Evolutionary conservation across 92 coral and sea anemone genomes (phyloP).

Genomic region (Nematostella vectensis): DNA sequence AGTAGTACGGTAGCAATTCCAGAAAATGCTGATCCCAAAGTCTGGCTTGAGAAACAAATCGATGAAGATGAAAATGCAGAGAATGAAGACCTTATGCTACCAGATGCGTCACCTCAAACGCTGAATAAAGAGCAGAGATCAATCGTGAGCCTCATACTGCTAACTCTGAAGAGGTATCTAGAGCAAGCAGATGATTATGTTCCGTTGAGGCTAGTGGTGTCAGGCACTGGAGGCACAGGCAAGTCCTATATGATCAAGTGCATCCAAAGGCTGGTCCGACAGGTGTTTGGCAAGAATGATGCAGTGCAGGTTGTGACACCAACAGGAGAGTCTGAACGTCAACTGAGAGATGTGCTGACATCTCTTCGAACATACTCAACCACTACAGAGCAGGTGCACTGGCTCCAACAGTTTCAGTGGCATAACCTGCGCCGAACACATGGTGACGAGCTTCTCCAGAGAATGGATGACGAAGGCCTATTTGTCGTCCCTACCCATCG

Average conservation of each 20-base stretch:
- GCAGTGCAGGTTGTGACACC: too few relatives aligned
- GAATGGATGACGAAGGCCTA: too few relatives aligned
- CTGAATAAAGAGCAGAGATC: constrained; percentile 24
- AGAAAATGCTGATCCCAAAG: constrained; percentile 9
- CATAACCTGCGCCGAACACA: constrained; percentile 9
- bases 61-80: constrained; percentile 6
- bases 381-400: constrained; percentile 16
- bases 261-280: constrained; percentile 17
- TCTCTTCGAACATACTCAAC: constrained; percentile 19
- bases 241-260: too few relatives aligned
- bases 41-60: constrained; percentile 21
- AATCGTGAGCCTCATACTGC: too few relatives aligned
- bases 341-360: constrained; percentile 27
- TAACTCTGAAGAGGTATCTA: too few relatives aligned
- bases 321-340: constrained; percentile 34
- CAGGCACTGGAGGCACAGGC: too few relatives aligned
- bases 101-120: constrained; percentile 24
- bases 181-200: too few relatives aligned
- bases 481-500: constrained; percentile 34
- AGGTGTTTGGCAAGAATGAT: constrained; percentile 31
- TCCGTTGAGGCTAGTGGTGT: constrained; percentile 16
- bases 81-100: constrained; percentile 2
- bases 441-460: too few relatives aligned
- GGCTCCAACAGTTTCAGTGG: too few relatives aligned
- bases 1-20: constrained; percentile 19